Conservation (phyloP, 2,797 vertebrate species). For the Acomys russatus region DNA sequence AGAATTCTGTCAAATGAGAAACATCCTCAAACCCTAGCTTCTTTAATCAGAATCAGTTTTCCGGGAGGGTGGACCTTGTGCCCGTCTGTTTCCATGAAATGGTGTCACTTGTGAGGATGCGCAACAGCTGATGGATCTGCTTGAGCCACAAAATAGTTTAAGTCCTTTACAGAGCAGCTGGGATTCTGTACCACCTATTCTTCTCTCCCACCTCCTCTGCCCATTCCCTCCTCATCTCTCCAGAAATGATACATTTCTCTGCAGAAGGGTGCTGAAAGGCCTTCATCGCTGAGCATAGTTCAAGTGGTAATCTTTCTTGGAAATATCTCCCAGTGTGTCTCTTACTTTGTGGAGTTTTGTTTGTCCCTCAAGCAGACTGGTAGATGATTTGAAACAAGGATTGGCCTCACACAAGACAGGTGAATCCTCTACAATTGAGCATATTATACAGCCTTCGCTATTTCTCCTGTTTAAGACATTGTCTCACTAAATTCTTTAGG, state of each 20-base stretch:
- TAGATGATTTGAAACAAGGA: background rate
- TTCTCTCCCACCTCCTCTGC: background rate
- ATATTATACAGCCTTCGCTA: background rate
- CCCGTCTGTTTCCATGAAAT: background rate
- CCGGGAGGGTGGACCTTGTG: background rate
- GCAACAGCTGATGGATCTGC: background rate
- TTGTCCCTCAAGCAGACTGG: background rate
- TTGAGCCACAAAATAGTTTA: background rate
- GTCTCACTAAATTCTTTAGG: background rate
- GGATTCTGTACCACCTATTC: background rate
- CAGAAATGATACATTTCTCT: background rate
- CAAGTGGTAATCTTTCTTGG: slow-evolving; percentile 15
- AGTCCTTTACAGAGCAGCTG: background rate
- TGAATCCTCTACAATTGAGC: background rate
- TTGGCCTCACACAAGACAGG: background rate
- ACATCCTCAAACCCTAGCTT: background rate
- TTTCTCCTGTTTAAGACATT: background rate
- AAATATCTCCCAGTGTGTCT: background rate
- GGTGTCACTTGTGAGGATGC: background rate
- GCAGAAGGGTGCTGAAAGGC: background rate
- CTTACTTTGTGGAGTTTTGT: slow-evolving; percentile 2
- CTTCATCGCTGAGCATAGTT: background rate
- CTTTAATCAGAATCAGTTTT: background rate
- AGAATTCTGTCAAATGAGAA: background rate
- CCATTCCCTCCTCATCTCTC: background rate